phyloP scores from a whole-genome alignment of 2,797 vertebrate species.

The Sebastes taczanowskii region DNA sequence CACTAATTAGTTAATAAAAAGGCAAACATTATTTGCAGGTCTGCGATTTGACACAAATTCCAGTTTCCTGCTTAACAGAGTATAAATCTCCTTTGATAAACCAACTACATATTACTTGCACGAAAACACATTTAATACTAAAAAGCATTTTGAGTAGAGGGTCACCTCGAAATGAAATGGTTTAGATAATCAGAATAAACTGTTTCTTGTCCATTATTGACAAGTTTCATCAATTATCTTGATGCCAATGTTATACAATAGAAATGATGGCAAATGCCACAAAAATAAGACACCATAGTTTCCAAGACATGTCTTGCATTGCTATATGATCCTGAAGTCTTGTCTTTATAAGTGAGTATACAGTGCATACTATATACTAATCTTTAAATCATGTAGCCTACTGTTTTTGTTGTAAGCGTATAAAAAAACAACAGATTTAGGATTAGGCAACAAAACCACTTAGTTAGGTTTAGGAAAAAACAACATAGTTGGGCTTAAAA shows the following conservation, averaged over 20 bases:
- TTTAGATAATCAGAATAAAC: background rate
- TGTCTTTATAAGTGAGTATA: background rate
- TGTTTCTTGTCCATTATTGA: background rate
- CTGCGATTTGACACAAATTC: no score
- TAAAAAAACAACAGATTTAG: background rate
- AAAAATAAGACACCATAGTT: background rate
- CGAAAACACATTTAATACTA: background rate
- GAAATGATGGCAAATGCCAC: background rate
- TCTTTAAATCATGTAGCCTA: background rate
- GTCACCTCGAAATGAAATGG: background rate
- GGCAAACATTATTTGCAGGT: no score
- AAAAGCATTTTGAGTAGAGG: background rate
- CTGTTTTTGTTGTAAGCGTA: background rate
- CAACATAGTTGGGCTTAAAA: no score
- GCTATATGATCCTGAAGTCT: background rate
- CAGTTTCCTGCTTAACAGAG: background rate
- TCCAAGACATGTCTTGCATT: background rate
- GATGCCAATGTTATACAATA: background rate
- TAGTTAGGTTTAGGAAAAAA: background rate
- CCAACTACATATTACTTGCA: background rate
- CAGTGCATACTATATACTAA: background rate
- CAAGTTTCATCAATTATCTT: background rate
- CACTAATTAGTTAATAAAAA: no score
- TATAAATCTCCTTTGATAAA: background rate
- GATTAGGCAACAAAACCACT: background rate